Base-by-base conservation (phyloP, 2,888 invertebrate genomes). In the Pediacus dermestoides region DNA sequence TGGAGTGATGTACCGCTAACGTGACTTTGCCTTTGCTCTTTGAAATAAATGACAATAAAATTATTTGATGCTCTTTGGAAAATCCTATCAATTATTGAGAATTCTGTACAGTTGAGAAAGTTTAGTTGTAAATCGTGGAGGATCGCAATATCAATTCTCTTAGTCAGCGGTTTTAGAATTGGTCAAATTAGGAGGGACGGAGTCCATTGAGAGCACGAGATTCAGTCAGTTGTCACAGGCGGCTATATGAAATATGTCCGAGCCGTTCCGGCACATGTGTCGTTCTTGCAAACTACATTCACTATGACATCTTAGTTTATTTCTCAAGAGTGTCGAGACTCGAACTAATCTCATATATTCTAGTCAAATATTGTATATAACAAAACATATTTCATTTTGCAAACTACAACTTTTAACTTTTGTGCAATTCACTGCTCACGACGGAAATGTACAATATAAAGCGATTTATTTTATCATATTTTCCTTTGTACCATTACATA, bases 81-180 rank as follows among this genome's bases (percentile, higher is more conserved):
- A 46, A 39, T 44, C 44, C 25, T 26, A 46, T 46, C 46, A 48
- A 46, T 48, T 48, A 39, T 37, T 36, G 42, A 46, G 34, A 30
- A 40, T 30, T 41, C 23, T 7, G 8, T 6, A 23, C 8, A 18
- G 4, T 6, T 4, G 18, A 18, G 18, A 6, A 9, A 23, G 23
- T 23, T 23, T 23, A 9, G 18, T 22, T 42, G 32, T 34, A 37
- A 37, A 44, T 44, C 35, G 34, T 13, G 41, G 23, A n/a, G n/a
- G 38, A 39, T 36, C 41, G 45, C 46, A 45, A 37, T 46, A 48
- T 46, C 48, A 45, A 41, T 48, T 47, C 47, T 35, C 47, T 34
- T 42, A 50, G 52, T 58, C 57, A 53, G 56, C 57, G 52, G 49
- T 54, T 55, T 48, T 42, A 25, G 47, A 58, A 58, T 58, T 58